Conservation (phyloP, 2,888 invertebrate species). For the Protophormia terraenovae region DNA sequence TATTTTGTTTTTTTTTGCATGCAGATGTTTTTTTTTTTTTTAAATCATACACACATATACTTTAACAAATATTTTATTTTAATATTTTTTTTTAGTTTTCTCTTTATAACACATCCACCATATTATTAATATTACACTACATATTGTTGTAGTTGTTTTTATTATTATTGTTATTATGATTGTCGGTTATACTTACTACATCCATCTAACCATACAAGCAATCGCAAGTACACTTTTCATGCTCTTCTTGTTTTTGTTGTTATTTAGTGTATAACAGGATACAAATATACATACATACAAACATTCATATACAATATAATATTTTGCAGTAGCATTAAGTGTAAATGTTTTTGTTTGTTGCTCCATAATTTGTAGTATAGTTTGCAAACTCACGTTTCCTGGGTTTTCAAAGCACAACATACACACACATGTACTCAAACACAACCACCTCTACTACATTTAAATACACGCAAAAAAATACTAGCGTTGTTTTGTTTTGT, state of each 20-base stretch:
- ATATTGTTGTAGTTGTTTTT: too few species aligned
- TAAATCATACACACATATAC: neutral
- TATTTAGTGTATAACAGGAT: slow-evolving; percentile 37
- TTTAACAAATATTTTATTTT: too few species aligned
- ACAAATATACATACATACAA: neutral
- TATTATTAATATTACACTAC: too few species aligned
- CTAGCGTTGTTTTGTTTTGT: neutral
- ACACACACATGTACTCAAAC: neutral
- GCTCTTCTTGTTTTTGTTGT: slow-evolving; percentile 1
- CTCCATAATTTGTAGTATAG: slow-evolving; percentile 73
- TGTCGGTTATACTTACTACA: slow-evolving; percentile 6
- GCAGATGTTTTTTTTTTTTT: slow-evolving; percentile 64
- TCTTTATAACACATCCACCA: slow-evolving; percentile 23
- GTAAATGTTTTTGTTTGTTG: slow-evolving; percentile 71
- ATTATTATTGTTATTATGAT: slow-evolving; percentile 71
- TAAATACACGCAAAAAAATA: slow-evolving; percentile 40
- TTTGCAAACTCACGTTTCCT: slow-evolving; percentile 73
- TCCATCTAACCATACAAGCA: neutral
- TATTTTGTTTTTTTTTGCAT: slow-evolving; percentile 26
- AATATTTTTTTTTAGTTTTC: neutral
- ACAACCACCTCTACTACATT: too few species aligned
- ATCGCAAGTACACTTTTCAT: neutral
- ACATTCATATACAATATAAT: neutral
- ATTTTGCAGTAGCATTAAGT: slow-evolving; percentile 64
- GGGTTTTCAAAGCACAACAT: slow-evolving; percentile 41